Evolutionary conservation across 2,797 vertebrate species (phyloP).

Genomic region (Sebastolobus altivelis): DNA sequence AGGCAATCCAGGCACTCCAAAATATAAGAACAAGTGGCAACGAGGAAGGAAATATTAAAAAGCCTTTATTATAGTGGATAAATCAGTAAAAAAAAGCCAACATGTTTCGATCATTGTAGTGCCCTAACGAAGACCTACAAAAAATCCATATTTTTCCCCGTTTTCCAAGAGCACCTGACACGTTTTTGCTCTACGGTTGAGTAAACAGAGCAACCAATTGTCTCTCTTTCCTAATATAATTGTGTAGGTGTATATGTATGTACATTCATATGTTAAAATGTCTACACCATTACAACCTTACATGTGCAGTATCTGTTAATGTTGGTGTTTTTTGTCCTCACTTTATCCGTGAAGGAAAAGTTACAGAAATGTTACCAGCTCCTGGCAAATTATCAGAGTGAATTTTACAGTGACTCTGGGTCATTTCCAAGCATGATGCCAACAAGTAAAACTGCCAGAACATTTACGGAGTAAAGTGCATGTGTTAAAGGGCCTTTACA

Average conservation of each 20-base stretch:
- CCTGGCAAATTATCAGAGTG: background rate
- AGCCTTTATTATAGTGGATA: no score
- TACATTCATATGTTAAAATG: background rate
- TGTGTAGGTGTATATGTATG: background rate
- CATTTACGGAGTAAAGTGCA: constrained; percentile 37
- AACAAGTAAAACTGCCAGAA: constrained; percentile 21
- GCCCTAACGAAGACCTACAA: no score
- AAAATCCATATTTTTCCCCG: no score
- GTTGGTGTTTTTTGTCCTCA: background rate
- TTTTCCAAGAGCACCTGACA: no score
- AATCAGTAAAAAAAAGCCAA: no score
- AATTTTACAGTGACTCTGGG: background rate
- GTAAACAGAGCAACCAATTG: no score
- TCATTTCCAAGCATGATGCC: constrained; percentile 8
- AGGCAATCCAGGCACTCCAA: no score
- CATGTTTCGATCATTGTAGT: no score
- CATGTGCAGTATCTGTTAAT: background rate
- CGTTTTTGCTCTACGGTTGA: no score
- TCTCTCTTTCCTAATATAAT: background rate
- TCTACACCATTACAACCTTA: background rate
- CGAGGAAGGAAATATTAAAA: no score
- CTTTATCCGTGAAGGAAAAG: background rate
- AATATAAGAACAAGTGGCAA: no score
- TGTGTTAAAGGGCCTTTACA: constrained; percentile 41
- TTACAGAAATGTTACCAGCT: constrained; percentile 10